A percentile compares a stretch with the other conserved stretches of the same genome.
Evolutionary conservation across 1,140 invertebrate species (phyloP).

Genomic region (Aphelinus atriplicis): DNA sequence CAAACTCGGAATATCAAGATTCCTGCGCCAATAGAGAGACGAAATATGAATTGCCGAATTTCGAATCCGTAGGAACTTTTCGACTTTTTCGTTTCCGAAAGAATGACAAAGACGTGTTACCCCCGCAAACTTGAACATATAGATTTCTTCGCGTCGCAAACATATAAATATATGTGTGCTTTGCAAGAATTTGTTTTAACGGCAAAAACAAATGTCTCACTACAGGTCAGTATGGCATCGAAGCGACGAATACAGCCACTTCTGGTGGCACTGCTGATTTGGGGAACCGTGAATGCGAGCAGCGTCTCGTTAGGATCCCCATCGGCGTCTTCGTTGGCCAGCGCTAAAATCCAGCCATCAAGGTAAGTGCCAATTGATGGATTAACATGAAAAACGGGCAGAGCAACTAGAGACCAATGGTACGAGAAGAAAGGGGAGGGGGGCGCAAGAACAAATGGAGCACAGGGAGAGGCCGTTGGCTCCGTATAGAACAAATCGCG

Average conservation of each 20-base stretch:
- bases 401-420: background rate
- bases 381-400: background rate
- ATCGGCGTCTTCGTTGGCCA: background rate
- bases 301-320: background rate
- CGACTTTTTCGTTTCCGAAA: too few relatives aligned
- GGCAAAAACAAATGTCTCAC: background rate
- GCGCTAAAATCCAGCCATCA: background rate
- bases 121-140: too few relatives aligned
- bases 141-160: too few relatives aligned
- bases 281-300: slow-evolving; percentile 1
- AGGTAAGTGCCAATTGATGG: background rate
- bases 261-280: slow-evolving; percentile 13
- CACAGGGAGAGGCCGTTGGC: too few relatives aligned
- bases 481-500: too few relatives aligned
- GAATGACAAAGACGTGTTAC: too few relatives aligned
- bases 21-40: too few relatives aligned
- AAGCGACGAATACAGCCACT: slow-evolving; percentile 14
- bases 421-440: background rate
- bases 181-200: too few relatives aligned
- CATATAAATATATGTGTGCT: too few relatives aligned
- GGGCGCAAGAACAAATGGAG: background rate
- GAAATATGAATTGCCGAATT: too few relatives aligned
- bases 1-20: too few relatives aligned
- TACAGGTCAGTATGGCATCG: slow-evolving; percentile 25
- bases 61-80: too few relatives aligned